Evolutionary conservation across 1,140 invertebrate genomes (phyloP), one percentile per base, ranked within the genome.

Genomic region (Danaus plexippus): DNA sequence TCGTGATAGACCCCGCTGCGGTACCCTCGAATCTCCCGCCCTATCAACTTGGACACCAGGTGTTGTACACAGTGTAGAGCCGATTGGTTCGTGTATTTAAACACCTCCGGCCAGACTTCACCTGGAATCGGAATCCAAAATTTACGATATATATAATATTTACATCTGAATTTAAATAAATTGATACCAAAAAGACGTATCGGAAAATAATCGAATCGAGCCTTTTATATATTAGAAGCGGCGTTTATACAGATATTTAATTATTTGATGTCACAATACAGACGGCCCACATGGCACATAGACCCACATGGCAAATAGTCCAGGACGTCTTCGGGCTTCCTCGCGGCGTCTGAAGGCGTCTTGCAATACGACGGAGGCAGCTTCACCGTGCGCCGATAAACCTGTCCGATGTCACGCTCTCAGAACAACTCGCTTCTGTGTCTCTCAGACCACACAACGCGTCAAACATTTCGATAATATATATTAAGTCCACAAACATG

Each of bases 271-370:
- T 47, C n/a, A n/a, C n/a, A n/a, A n/a, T n/a, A n/a, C n/a, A n/a
- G n/a, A n/a, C n/a, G n/a, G n/a, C n/a, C n/a, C n/a, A n/a, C n/a
- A n/a, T n/a, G n/a, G n/a, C n/a, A n/a, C n/a, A 4, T 15, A 13
- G 12, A 71, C 76, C 75, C 67, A 87, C 88, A 86, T n/a, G 87
- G 84, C 44, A 88, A 73, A 54, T 89, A 89, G 13, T 84, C 74
- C 1, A 89, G 66, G 0, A 88, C 79, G 22, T 89, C 84, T 58
- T 89, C 88, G 0, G 87, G 79, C 53, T 82, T 88, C 32, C 83
- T 70, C 4, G 76, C 80, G 1, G 87, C 85, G 52, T 88, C 88
- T 7, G 78, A 76, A 0, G 85, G 80, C 0, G 86, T 89, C 62
- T 86, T 86, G 41, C 81, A 83, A 52, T 79, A 83, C 8, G 71